A percentile compares a stretch with the other conserved stretches of the same genome.
These are phyloP conservation scores for Daphoenositta chrysoptera DNA, from an alignment of 2,113 vertebrate genomes.

Conservation along the genomic window DNA sequence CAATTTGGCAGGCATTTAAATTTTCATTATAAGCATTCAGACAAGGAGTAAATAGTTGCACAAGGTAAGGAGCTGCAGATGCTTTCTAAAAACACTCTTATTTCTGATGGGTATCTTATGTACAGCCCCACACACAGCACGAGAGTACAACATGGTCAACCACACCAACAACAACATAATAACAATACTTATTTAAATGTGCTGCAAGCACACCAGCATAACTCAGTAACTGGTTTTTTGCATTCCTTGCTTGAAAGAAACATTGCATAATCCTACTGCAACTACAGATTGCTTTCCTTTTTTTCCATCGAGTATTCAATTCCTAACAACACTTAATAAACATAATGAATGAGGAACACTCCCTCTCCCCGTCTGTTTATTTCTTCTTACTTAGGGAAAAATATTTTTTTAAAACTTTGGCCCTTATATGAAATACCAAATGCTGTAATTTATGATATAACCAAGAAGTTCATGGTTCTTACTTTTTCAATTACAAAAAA, in stretches of 20 bases:
- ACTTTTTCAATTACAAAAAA: neutral
- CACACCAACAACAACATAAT: neutral
- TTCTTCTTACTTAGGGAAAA: neutral
- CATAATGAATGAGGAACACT: neutral
- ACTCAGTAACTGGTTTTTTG: neutral
- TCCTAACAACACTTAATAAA: neutral
- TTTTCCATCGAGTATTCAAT: neutral
- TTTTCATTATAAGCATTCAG: neutral
- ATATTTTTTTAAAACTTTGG: neutral
- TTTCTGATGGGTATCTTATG: neutral
- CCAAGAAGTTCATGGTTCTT: neutral
- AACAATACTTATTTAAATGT: neutral
- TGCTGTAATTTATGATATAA: neutral
- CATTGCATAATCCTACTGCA: neutral
- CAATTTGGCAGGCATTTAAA: neutral
- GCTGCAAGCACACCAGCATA: neutral
- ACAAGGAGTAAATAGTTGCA: neutral
- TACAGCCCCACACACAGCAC: neutral
- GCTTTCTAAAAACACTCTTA: neutral
- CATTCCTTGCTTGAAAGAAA: neutral
- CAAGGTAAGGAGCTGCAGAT: neutral
- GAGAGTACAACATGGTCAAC: neutral
- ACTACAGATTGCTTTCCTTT: neutral
- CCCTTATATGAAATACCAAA: neutral
- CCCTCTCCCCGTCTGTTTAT: neutral